Conservation (phyloP, 2,797 vertebrate genomes). For the Parotocinclus haroldoi region DNA sequence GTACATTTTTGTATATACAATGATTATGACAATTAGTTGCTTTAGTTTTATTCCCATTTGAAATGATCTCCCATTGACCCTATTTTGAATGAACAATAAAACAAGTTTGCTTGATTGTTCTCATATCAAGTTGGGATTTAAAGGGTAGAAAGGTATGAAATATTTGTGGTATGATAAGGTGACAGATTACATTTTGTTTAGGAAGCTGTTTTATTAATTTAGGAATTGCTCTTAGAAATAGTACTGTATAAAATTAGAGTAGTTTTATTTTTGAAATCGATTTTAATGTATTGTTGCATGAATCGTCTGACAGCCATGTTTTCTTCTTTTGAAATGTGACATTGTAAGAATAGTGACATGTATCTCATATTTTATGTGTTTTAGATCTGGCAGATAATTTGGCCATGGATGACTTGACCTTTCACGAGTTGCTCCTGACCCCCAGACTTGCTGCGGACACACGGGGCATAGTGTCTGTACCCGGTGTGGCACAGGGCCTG, state of each 20-base stretch:
- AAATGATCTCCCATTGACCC: too few relatives aligned
- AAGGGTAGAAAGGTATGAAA: too few relatives aligned
- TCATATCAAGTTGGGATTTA: not conserved
- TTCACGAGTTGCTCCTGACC: constrained; percentile 77
- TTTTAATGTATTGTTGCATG: too few relatives aligned
- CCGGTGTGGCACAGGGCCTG: constrained; percentile 48
- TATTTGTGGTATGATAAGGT: too few relatives aligned
- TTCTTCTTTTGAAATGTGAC: constrained; percentile 4
- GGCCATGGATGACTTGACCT: constrained; percentile 76
- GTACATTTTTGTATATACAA: too few relatives aligned
- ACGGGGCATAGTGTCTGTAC: constrained; percentile 55
- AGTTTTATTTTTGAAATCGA: too few relatives aligned
- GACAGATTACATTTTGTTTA: too few relatives aligned
- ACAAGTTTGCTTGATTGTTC: not conserved
- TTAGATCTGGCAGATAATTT: constrained; percentile 75
- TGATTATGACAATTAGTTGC: too few relatives aligned
- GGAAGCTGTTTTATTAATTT: too few relatives aligned
- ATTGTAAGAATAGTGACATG: constrained; percentile 6
- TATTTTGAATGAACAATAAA: not conserved
- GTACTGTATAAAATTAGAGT: too few relatives aligned
- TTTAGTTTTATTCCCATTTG: too few relatives aligned
- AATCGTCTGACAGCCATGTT: not conserved
- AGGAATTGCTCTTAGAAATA: too few relatives aligned
- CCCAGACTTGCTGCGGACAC: constrained; percentile 63
- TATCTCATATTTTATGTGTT: constrained; percentile 35